phyloP scores from a whole-genome alignment of 2,888 invertebrate species.

The Galerucella pusilla region DNA sequence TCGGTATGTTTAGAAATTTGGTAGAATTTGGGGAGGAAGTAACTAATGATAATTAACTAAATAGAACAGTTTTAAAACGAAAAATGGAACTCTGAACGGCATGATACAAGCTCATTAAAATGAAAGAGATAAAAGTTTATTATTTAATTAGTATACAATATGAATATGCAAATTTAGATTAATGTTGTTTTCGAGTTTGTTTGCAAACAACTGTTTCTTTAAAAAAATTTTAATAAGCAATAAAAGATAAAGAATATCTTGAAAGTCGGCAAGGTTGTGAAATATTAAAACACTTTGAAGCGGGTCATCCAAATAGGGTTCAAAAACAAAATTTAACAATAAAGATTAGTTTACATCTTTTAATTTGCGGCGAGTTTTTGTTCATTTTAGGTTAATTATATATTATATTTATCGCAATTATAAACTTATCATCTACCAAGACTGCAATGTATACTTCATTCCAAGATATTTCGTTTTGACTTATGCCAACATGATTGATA shows the following conservation, averaged over 20 bases:
- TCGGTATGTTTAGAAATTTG: too few relatives aligned
- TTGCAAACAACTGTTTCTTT: not conserved
- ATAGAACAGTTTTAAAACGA: too few relatives aligned
- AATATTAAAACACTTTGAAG: not conserved
- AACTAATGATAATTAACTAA: too few relatives aligned
- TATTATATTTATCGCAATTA: not conserved
- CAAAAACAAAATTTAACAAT: not conserved
- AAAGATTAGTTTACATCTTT: not conserved
- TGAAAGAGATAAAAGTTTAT: not conserved
- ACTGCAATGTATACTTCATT: too few relatives aligned
- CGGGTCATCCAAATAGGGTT: not conserved
- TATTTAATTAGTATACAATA: not conserved
- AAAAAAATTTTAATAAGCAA: not conserved
- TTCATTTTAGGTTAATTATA: not conserved
- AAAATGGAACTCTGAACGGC: too few relatives aligned
- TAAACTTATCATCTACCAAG: not conserved
- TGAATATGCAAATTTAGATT: conserved; percentile 12
- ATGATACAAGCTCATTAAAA: not conserved
- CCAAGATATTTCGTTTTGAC: too few relatives aligned
- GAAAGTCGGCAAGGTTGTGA: conserved; percentile 6
- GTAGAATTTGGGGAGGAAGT: too few relatives aligned
- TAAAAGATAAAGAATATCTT: conserved; percentile 11
- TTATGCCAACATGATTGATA: too few relatives aligned
- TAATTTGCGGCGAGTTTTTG: not conserved
- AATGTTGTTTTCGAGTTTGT: conserved; percentile 7